Evolutionary conservation across 1,140 invertebrate genomes (phyloP).

Genomic region (Anoplophora glabripennis): DNA sequence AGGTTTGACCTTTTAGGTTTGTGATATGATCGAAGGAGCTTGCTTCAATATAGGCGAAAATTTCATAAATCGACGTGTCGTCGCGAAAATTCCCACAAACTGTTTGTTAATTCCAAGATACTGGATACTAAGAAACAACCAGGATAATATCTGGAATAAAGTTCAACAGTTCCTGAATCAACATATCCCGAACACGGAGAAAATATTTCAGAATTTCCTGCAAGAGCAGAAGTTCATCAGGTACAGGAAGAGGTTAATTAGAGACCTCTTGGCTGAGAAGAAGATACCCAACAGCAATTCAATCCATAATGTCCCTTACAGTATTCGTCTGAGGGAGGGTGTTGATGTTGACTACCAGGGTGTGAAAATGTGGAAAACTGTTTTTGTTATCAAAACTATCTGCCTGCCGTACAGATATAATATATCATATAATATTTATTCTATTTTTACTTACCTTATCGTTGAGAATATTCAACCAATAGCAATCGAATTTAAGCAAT

Average conservation of each 20-base stretch:
- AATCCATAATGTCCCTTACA: slow-evolving; percentile 62
- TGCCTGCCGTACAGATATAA: too few relatives aligned
- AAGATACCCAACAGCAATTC: slow-evolving; percentile 54
- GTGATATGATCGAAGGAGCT: slow-evolving; percentile 34
- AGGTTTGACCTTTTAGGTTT: slow-evolving; percentile 8
- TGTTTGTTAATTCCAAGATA: slow-evolving; percentile 62
- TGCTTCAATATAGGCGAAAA: slow-evolving; percentile 58
- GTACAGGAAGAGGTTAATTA: slow-evolving; percentile 53
- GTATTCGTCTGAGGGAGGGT: slow-evolving; percentile 52
- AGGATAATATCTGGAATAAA: slow-evolving; percentile 61
- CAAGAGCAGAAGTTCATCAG: slow-evolving; percentile 55
- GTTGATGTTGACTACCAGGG: slow-evolving; percentile 10
- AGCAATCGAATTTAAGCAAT: too few relatives aligned
- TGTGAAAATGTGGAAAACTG: too few relatives aligned
- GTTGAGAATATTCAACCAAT: too few relatives aligned
- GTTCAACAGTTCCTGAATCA: slow-evolving; percentile 59
- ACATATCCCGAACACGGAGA: slow-evolving; percentile 56
- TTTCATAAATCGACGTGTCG: slow-evolving; percentile 58
- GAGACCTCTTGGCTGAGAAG: slow-evolving; percentile 51
- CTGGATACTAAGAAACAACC: slow-evolving; percentile 60
- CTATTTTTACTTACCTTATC: too few relatives aligned
- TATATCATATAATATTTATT: too few relatives aligned
- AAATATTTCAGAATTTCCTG: slow-evolving; percentile 56
- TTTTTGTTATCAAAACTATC: too few relatives aligned
- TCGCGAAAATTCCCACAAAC: slow-evolving; percentile 54